Percentiles rank a stretch among this genome's conserved stretches.
Conservation (phyloP, 2,113 vertebrate species). For the Callopanchax toddi region DNA sequence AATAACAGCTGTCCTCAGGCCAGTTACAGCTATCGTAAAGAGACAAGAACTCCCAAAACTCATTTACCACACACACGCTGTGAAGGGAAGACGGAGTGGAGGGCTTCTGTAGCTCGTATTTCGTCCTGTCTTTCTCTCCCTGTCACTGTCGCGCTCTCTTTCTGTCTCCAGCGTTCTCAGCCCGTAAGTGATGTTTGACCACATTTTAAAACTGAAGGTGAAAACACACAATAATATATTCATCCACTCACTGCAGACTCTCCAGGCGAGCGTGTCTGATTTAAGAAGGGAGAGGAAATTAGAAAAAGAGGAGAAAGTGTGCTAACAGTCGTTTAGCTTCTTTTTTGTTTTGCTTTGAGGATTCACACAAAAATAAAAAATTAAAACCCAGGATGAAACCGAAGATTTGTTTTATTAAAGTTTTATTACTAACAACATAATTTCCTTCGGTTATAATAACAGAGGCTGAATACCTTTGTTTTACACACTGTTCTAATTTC, state of each 20-base stretch:
- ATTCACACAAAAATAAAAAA: not conserved
- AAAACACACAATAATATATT: conserved; percentile 40
- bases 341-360: not conserved
- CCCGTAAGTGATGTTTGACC: conserved; percentile 62
- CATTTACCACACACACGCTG: conserved; percentile 55
- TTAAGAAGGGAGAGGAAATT: conserved; percentile 11
- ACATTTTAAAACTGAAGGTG: conserved; percentile 70
- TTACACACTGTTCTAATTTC: not conserved
- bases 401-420: not conserved
- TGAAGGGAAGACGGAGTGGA: conserved; percentile 29
- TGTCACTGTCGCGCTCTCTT: conserved; percentile 26
- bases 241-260: conserved; percentile 8
- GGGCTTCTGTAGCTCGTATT: conserved; percentile 40
- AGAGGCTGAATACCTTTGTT: not conserved
- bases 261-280: conserved; percentile 13
- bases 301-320: conserved; percentile 14
- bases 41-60: conserved; percentile 75
- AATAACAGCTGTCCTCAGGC: conserved; percentile 77
- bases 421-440: not conserved
- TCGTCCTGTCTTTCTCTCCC: conserved; percentile 20
- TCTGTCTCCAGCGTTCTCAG: conserved; percentile 38
- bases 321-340: conserved; percentile 21
- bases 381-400: not conserved
- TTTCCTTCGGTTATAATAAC: not conserved
- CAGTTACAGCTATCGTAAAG: conserved; percentile 76